Evolutionary conservation across 2,888 invertebrate genomes (phyloP), one percentile per base, ranked within the genome.

Genomic region (Sarcophaga caerulescens): DNA sequence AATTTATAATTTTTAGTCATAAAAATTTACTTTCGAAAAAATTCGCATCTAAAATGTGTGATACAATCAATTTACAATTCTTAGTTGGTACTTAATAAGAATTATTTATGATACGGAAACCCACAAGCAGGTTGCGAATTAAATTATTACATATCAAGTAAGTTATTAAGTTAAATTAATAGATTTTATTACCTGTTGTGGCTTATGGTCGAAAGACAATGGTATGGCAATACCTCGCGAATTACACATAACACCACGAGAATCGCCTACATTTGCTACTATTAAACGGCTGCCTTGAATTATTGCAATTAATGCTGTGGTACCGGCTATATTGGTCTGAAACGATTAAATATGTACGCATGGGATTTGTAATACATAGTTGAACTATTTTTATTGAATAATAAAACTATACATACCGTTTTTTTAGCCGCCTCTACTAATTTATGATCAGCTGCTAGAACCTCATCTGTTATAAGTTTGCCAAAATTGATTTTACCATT

Each of bases 221-320:
- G 98, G 98, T 89, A 98, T 97, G 0, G 97, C 97, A 92, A 97
- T 97, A 59, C 98, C 98, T 90, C 96, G 95, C 70, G 95, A 95
- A 93, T 98, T 98, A 93, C 98, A 98, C 96, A 99, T 97, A 0
- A 99, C 98, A 45, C 98, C 99, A 88, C 99, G 94, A 0, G 99
- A 99, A 93, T 99, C 99, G 4, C 99, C 99, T 35, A 99, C 98
- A 94, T 99, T 99, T 17, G 98, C 99, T 44, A 99, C 98, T 88
- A 97, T 96, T 87, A 99, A 93, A 90, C 96, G 95, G 89, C 96
- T 95, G 62, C 95, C 96, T 92, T 98, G 97, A 89, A 99, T 94
- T 19, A 99, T 94, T 45, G 98, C 98, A 89, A 99, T 96, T 66
- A 99, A 93, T 3, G 98, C 98, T 44, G 99, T 99, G 25, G 98